These are phyloP conservation scores for Metellina segmentata DNA, from an alignment of 2,888 invertebrate species.

Conservation along the genomic window DNA sequence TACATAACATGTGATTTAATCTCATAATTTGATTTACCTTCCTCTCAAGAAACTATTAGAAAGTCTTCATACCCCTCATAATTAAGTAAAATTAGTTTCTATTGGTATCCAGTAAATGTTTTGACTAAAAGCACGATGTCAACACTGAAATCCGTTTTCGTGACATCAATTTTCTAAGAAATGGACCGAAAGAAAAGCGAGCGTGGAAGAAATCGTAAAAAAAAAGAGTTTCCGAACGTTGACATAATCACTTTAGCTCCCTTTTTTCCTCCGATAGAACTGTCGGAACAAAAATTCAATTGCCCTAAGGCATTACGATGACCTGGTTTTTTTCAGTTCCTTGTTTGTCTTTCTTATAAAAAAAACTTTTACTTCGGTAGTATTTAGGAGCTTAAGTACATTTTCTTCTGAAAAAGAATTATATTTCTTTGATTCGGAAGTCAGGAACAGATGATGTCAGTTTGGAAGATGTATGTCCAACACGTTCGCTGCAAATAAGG, in stretches of 20 bases:
- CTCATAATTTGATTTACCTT: not conserved
- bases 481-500: not conserved
- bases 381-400: conserved; percentile 47
- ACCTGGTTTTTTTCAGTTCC: conserved; percentile 27
- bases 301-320: conserved; percentile 38
- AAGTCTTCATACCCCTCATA: not conserved
- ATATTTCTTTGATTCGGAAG: conserved; percentile 11
- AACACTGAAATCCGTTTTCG: not conserved
- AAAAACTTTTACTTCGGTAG: not conserved
- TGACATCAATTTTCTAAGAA: conserved; percentile 34
- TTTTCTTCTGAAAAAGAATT: conserved; percentile 39
- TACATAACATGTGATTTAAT: not conserved
- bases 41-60: not conserved
- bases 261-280: conserved; percentile 31
- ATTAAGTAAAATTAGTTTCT: not conserved
- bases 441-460: not conserved
- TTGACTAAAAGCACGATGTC: not conserved
- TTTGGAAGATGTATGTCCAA: not conserved
- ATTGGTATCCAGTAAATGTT: not conserved
- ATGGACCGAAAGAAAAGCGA: conserved; percentile 1
- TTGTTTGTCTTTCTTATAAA: conserved; percentile 45
- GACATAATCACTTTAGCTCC: conserved; percentile 56
- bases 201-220: conserved; percentile 2
- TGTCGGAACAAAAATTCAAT: conserved; percentile 47
- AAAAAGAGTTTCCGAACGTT: conserved; percentile 38